These are phyloP conservation scores for Antheraea mylitta DNA, from an alignment of 1,140 invertebrate species.

Conservation along the genomic window DNA sequence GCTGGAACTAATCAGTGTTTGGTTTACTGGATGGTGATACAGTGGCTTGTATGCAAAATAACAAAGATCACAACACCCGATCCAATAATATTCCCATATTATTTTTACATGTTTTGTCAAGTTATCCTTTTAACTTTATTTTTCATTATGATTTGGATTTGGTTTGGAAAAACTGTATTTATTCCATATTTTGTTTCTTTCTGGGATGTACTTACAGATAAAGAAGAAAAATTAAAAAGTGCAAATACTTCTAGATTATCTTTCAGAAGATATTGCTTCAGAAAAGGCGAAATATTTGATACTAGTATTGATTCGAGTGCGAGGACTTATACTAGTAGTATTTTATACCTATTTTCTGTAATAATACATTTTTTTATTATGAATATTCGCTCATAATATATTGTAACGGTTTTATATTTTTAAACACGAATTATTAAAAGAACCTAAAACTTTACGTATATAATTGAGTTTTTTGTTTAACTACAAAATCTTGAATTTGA, in stretches of 20 bases:
- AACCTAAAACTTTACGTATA: background rate
- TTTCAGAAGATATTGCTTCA: constrained; percentile 62
- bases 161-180: constrained; percentile 44
- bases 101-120: constrained; percentile 67
- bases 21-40: constrained; percentile 63
- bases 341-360: constrained; percentile 1
- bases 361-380: constrained; percentile 25
- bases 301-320: constrained; percentile 34
- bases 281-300: constrained; percentile 63
- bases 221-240: background rate
- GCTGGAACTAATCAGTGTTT: constrained; percentile 63
- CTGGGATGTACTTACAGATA: constrained; percentile 32
- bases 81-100: constrained; percentile 62
- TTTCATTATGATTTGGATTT: constrained; percentile 50
- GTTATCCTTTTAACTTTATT: constrained; percentile 48
- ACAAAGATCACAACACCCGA: constrained; percentile 51
- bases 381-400: background rate
- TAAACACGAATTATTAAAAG: background rate
- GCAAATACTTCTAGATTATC: constrained; percentile 34
- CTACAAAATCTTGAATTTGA: too few species aligned
- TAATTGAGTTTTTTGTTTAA: background rate
- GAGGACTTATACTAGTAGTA: constrained; percentile 8
- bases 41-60: constrained; percentile 63
- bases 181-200: constrained; percentile 52
- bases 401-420: background rate